Base-by-base conservation (phyloP, 1,140 invertebrate genomes). In the Lepidurus couesii region DNA sequence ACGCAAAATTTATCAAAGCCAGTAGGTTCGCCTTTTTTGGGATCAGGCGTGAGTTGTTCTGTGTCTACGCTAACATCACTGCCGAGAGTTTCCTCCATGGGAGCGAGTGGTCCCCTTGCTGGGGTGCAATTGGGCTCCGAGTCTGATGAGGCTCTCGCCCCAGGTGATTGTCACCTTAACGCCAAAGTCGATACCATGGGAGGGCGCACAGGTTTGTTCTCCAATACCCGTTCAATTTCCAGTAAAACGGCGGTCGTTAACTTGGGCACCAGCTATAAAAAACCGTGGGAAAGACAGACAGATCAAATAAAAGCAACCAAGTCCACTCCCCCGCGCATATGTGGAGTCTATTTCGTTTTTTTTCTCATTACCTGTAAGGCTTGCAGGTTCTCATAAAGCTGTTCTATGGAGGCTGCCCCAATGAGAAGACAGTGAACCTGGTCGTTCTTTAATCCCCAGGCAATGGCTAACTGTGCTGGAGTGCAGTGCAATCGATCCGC, bases 391-490 rank as follows among this genome's bases (percentile, higher is more conserved):
- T 97, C 94, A 84, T 95, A 94, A n/a, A 99, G 89, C 86, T 98
- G 96, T 83, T 97, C 94, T 79, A 95, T 92, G 81, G 92, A 93
- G 53, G 92, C 92, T 75, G 96, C 96, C 81, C 96, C 96, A 77
- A 99, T 87, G 44, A 99, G 88, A 81, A 98, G 90, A 87, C 95
- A 97, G 85, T 98, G 95, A 44, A 98, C 94, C 82, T 93, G 93
- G 86, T 98, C 96, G 87, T 98, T 97, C 87, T 97, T 97, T 80
- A 98, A 88, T 83, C 93, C 95, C 97, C 97, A 99, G 24, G 96
- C 96, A 77, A 98, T 94, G 11, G 95, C 93, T 73, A 99, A 86
- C 85, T 99, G 97, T 21, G 94, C 91, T 80, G 97, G 89, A 1
- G 93, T 92, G 84, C 96, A 98, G 79, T 93, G 93, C n/a, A 97